Base-by-base conservation (phyloP, 2,888 invertebrate genomes). In the Torymus texanus region DNA sequence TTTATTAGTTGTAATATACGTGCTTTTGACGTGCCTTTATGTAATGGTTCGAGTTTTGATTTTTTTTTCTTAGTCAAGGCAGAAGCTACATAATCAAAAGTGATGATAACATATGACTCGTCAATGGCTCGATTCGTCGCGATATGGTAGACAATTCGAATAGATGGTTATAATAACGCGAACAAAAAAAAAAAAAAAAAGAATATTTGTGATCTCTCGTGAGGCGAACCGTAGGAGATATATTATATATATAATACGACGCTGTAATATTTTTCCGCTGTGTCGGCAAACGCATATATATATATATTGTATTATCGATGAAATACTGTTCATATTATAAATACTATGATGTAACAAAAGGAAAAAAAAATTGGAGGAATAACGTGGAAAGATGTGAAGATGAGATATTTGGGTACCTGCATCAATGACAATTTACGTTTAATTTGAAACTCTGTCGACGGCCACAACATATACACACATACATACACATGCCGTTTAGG, bases 261-360 rank as follows among this genome's bases (percentile, higher is more conserved):
- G 67, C 62, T 68, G 72, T 76, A 78, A 81, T 81, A 81, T 78
- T 81, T 79, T 81, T 73, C 77, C 70, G 76, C 75, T 76, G 70
- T 65, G 73, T 55, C 75, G 61, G 71, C 61, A 75, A 70, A 71
- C 71, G 58, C 74, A 71, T 75, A 78, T 78, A 71, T 65, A 71
- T 75, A 78, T 78, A 71, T 65, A 77, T 65, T 41, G 56, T 59
- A 63, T 61, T 80, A 80, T 66, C n/a, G 50, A 75, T 68, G 24
- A 81, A 67, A 72, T 53, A 75, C 58, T 71, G 66, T 75, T 78
- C 61, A 74, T 73, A 74, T 76, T 41, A 80, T 62, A 77, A 68
- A 78, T 80, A 58, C 18, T 41, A 41, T 41, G 41, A 75, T 66
- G 56, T 78, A 79, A 55, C 58, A 61, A 72, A n/a, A n/a, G n/a